Evolutionary conservation across 2,113 vertebrate species (phyloP), one percentile per base, ranked within the genome.

Genomic region (Arvicanthis niloticus): DNA sequence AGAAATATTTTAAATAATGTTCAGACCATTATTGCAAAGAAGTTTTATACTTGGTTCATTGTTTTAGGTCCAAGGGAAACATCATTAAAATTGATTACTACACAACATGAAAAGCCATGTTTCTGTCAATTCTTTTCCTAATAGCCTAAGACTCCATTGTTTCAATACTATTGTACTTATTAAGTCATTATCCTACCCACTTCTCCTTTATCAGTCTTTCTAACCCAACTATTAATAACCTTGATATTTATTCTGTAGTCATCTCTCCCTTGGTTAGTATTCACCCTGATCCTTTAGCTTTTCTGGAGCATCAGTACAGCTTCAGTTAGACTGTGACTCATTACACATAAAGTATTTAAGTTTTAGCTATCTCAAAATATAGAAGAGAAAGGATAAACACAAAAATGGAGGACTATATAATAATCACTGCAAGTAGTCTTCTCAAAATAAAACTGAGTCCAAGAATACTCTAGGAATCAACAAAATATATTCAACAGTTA

Each of bases 21-120:
- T 93, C 91, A 87, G 58, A 82, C 56, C 90, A 86, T 68, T 67
- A 87, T 89, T 93, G 96, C 87, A 93, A 92, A 94, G 45, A 77
- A 87, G 76, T 89, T 89, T 95, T 37, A 88, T 9, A 93, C 26
- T 94, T 94, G 56, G 45, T 26, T 87, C 84, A 75, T 81, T 89
- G 93, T 91, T 96, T 91, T 78, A 93, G 65, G 31, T 73, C 60
- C 53, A 92, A 42, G 22, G 85, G 58, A 96, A 97, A 91, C 31
- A 89, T 3, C n/a, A 91, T 72, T 73, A 73, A 89, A 95, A 58
- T n/a, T 67, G 77, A 96, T 94, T 93, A 82, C 62, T 91, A 95
- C 7, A 70, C 22, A 84, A 53, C 56, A 88, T 34, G 40, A 85
- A 96, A 93, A 96, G 40, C 12, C 80, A 70, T 89, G 42, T 82